phyloP scores from a whole-genome alignment of 2,113 vertebrate species.

The Neogale vison region DNA sequence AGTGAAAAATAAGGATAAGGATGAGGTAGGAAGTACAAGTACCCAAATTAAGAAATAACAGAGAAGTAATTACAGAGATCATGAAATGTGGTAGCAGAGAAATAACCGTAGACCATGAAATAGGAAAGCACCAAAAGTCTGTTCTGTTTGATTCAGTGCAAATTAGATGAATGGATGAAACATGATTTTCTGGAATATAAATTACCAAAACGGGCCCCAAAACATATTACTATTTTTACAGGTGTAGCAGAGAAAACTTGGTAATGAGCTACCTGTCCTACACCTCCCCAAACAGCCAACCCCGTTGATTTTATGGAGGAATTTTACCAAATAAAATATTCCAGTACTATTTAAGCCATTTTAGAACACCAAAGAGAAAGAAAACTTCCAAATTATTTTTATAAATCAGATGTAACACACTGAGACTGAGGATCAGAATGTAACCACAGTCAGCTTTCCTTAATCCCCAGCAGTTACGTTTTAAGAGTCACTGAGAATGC shows the following conservation, averaged over 20 bases:
- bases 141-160: neutral
- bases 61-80: neutral
- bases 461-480: neutral
- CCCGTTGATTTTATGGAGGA: neutral
- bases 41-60: neutral
- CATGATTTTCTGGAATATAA: neutral
- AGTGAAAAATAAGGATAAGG: neutral
- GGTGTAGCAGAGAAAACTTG: neutral
- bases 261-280: neutral
- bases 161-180: neutral
- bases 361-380: neutral
- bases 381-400: neutral
- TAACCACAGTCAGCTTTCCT: neutral
- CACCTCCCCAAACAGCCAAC: neutral
- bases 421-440: neutral
- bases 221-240: neutral
- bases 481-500: neutral
- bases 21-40: neutral
- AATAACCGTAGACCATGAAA: neutral
- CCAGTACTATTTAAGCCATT: neutral
- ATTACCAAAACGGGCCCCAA: neutral
- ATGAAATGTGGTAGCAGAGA: neutral
- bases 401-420: neutral
- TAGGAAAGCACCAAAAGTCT: neutral
- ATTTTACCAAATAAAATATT: neutral